Conservation (phyloP, 2,113 vertebrate genomes). For the Sigmodon hispidus region DNA sequence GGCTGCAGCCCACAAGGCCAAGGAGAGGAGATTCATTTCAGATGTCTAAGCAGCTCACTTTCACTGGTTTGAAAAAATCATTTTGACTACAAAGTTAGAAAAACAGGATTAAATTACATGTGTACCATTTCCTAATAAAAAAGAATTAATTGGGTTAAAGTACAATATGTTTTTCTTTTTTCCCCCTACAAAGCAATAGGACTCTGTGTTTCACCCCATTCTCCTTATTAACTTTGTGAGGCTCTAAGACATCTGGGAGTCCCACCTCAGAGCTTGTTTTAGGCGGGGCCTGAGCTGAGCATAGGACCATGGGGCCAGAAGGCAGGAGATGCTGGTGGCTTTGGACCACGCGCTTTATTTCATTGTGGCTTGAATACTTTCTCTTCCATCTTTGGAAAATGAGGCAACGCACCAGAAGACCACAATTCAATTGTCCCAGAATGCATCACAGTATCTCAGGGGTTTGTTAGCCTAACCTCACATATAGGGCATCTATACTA, state of each 20-base stretch:
- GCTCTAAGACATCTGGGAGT: constrained; percentile 50
- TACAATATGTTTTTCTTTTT: constrained; percentile 77
- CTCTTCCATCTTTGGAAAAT: constrained; percentile 26
- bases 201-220: constrained; percentile 57
- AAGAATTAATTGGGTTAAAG: constrained; percentile 77
- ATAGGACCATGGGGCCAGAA: not conserved
- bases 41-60: constrained; percentile 68
- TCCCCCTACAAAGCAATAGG: constrained; percentile 64
- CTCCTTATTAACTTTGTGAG: constrained; percentile 60
- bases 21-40: constrained; percentile 57
- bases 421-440: not conserved
- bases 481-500: too few species aligned
- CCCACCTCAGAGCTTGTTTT: constrained; percentile 33
- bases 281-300: not conserved
- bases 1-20: not conserved
- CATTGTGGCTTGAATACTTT: constrained; percentile 22
- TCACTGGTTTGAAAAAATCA: constrained; percentile 55
- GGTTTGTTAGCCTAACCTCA: not conserved
- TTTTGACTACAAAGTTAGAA: constrained; percentile 71
- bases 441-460: not conserved
- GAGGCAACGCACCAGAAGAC: constrained; percentile 3
- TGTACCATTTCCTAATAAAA: constrained; percentile 74
- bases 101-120: constrained; percentile 72
- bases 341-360: constrained; percentile 15
- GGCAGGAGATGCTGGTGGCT: not conserved